Evolutionary conservation across 2,888 invertebrate genomes (phyloP).

Genomic region (Harpalus rufipes): DNA sequence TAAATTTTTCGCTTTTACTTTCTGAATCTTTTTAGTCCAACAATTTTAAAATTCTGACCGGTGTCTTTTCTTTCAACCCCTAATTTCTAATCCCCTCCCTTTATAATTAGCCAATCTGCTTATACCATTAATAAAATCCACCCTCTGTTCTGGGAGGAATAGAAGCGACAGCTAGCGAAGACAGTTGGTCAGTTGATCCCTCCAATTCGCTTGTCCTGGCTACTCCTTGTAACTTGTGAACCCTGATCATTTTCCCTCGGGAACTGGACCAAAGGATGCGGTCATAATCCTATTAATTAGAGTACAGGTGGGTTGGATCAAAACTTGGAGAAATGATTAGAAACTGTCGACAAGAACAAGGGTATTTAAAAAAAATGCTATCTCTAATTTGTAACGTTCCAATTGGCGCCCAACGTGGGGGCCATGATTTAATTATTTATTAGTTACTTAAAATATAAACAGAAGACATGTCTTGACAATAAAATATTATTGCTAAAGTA

Average conservation of each 20-base stretch:
- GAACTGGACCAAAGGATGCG: conserved; percentile 49
- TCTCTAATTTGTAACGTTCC: too few relatives aligned
- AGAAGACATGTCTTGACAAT: too few relatives aligned
- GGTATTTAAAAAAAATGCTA: too few relatives aligned
- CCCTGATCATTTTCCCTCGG: conserved; percentile 8
- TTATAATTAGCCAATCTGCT: not conserved
- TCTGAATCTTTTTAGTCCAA: too few relatives aligned
- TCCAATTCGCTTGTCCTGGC: conserved; percentile 25
- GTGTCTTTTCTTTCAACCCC: not conserved
- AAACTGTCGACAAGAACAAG: not conserved
- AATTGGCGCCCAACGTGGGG: too few relatives aligned
- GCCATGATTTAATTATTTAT: too few relatives aligned
- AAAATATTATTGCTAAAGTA: too few relatives aligned
- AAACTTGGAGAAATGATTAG: not conserved
- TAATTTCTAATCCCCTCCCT: not conserved
- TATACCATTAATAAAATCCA: not conserved
- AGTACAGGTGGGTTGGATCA: conserved; percentile 48
- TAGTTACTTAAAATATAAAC: too few relatives aligned
- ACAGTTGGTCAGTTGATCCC: conserved; percentile 60
- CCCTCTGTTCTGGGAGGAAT: not conserved
- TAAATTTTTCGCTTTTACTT: too few relatives aligned
- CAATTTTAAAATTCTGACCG: not conserved
- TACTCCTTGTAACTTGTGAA: not conserved
- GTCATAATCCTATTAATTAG: conserved; percentile 66
- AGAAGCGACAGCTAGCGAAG: conserved; percentile 5